Percentiles rank a stretch among this genome's conserved stretches.
Evolutionary conservation across 1,140 invertebrate species (phyloP).

Genomic region (Lordiphosa stackelbergi): DNA sequence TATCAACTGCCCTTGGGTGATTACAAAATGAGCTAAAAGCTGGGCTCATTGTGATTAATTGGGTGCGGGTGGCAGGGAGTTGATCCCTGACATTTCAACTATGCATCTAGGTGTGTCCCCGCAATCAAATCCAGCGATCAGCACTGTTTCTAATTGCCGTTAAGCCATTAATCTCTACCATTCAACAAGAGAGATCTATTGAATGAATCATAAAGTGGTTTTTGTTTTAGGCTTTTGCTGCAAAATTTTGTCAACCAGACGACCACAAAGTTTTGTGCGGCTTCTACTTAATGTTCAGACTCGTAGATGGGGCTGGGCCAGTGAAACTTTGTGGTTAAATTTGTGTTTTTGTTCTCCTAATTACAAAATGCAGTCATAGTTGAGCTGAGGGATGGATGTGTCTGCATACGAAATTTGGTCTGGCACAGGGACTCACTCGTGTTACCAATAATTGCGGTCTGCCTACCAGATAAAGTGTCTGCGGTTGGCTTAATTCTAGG

Average conservation of each 20-base stretch:
- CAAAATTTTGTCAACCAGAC: slow-evolving; percentile 23
- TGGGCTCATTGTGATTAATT: slow-evolving; percentile 56
- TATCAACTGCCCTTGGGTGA: slow-evolving; percentile 51
- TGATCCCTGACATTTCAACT: slow-evolving; percentile 47
- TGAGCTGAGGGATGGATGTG: slow-evolving; percentile 18
- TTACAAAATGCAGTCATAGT: slow-evolving; percentile 28
- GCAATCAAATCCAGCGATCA: slow-evolving; percentile 26
- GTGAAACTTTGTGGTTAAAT: slow-evolving; percentile 14
- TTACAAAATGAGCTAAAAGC: slow-evolving; percentile 34
- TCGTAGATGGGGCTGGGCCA: slow-evolving; percentile 1
- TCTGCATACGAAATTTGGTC: slow-evolving; percentile 26
- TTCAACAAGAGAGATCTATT: slow-evolving; percentile 1
- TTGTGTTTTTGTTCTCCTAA: slow-evolving; percentile 17
- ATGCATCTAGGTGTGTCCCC: slow-evolving; percentile 29
- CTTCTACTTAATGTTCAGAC: slow-evolving; percentile 26
- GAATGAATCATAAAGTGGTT: slow-evolving; percentile 32
- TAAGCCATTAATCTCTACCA: slow-evolving; percentile 41
- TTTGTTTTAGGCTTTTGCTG: background rate
- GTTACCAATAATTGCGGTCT: slow-evolving; percentile 58
- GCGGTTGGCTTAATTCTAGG: slow-evolving; percentile 42
- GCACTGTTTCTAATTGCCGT: slow-evolving; percentile 41
- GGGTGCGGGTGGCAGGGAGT: slow-evolving; percentile 3
- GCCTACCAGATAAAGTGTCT: slow-evolving; percentile 32
- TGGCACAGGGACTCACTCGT: slow-evolving; percentile 23
- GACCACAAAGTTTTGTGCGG: slow-evolving; percentile 54